Evolutionary conservation across 2,797 vertebrate genomes (phyloP).

Genomic region (Sus cebifrons): DNA sequence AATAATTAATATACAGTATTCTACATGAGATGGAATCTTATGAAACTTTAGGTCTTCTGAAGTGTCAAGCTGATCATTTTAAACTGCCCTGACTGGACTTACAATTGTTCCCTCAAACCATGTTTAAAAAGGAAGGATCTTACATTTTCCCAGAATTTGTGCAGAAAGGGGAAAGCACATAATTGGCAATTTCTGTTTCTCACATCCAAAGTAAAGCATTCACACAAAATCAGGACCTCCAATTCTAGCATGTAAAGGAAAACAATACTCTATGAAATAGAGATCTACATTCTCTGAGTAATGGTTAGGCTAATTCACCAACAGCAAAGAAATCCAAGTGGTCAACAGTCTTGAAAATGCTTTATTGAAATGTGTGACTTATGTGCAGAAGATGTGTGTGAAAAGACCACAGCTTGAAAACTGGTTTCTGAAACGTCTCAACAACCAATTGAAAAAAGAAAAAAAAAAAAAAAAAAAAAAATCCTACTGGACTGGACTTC

Average conservation of each 20-base stretch:
- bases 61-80: conserved; percentile 75
- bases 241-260: conserved; percentile 66
- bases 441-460: conserved; percentile 84
- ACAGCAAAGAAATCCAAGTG: conserved; percentile 91
- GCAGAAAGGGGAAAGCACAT: conserved; percentile 74
- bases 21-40: conserved; percentile 84
- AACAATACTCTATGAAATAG: neutral
- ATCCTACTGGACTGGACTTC: conserved; percentile 85
- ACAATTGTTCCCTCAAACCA: conserved; percentile 77
- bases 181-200: conserved; percentile 74
- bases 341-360: conserved; percentile 94
- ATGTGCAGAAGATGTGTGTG: conserved; percentile 92
- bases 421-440: conserved; percentile 89
- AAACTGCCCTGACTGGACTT: conserved; percentile 78
- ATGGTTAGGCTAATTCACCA: conserved; percentile 68
- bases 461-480: conserved; percentile 84
- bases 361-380: conserved; percentile 93
- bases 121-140: conserved; percentile 67
- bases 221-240: conserved; percentile 70
- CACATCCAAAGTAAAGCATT: conserved; percentile 72
- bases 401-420: conserved; percentile 92
- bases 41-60: conserved; percentile 72
- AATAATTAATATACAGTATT: conserved; percentile 85
- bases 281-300: conserved; percentile 70
- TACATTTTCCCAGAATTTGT: conserved; percentile 74